Evolutionary conservation across 2,888 invertebrate genomes (phyloP).

Genomic region (Idaea dimidiata): DNA sequence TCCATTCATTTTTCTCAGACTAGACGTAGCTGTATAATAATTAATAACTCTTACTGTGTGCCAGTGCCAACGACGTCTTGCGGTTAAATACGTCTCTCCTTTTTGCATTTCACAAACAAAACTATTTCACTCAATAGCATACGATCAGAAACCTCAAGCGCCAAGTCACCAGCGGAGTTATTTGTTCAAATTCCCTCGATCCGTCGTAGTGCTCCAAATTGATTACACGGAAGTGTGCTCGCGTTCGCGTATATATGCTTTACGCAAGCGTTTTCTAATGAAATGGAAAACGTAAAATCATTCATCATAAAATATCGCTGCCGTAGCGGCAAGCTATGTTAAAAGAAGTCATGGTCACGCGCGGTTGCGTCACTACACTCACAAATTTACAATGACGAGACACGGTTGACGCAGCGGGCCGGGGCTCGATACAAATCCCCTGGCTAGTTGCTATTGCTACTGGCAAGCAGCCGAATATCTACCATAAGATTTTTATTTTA

Average conservation of each 20-base stretch:
- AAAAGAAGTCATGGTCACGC: constrained; percentile 68
- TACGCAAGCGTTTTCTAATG: constrained; percentile 37
- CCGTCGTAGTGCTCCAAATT: constrained; percentile 22
- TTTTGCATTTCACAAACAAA: constrained; percentile 22
- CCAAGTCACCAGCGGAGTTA: constrained; percentile 17
- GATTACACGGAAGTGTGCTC: constrained; percentile 23
- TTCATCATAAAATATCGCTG: constrained; percentile 54
- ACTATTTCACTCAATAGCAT: constrained; percentile 9
- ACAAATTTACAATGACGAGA: constrained; percentile 28
- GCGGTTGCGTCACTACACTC: constrained; percentile 56
- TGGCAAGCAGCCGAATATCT: not conserved
- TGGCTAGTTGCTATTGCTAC: not conserved
- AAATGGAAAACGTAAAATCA: constrained; percentile 45
- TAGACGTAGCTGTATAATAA: not conserved
- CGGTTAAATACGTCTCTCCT: constrained; percentile 8
- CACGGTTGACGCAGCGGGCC: constrained; percentile 18
- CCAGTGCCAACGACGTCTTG: not conserved
- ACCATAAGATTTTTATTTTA: no score
- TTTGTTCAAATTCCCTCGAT: constrained; percentile 19
- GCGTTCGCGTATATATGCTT: constrained; percentile 18
- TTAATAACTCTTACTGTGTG: not conserved
- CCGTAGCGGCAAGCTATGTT: constrained; percentile 45
- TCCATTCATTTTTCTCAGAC: not conserved
- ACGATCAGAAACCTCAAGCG: constrained; percentile 21
- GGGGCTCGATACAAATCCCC: not conserved